Base-by-base conservation (phyloP, 2,113 vertebrate genomes). In the Jaculus jaculus region DNA sequence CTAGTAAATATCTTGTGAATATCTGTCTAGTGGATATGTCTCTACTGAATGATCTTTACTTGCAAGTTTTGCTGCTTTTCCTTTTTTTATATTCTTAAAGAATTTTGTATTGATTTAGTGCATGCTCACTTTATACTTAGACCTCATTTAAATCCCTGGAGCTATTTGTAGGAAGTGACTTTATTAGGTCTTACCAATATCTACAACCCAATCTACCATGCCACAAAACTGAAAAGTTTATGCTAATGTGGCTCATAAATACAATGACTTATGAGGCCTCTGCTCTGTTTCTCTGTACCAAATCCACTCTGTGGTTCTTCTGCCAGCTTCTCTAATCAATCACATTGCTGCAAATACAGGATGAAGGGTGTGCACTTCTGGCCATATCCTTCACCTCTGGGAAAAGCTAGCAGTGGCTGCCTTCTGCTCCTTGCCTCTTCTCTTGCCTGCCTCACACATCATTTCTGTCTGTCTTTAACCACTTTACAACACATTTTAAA, bases 21-120 rank as follows among this genome's bases (percentile, higher is more conserved):
- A 54, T 83, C 42, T 47, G 54, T 86, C 47, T 32, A 34, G 32
- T 84, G 72, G 90, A 58, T 4, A 54, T 83, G 84, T 88, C 92
- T 86, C 47, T 32, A 34, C 32, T 84, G 72, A 80, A 30, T 54
- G 54, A 34, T 91, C 54, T 77, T 66, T 58, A 61, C 42, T 74
- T 85, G 61, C 58, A 87, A 77, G 34, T 47, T 87, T 42, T 89
- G 51, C 73, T 51, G 60, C 0, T 51, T 15, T 17, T 47, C 42
- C 32, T 39, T 12, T 51, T 47, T 68, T 75, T 71, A 65, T 82
- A 65, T 82, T 92, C 73, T 91, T 82, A 79, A 88, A 88, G 34
- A 86, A 73, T 16, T 17, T 95, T 94, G 39, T 42, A 85, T 79
- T 89, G 8, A 92, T 72, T 71, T 69, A 39, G 21, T 34, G 51